A percentile compares a stretch with the other conserved stretches of the same genome.
These are phyloP conservation scores for Eudyptes chrysolophus DNA, from an alignment of 2,113 vertebrate genomes.

Conservation along the genomic window DNA sequence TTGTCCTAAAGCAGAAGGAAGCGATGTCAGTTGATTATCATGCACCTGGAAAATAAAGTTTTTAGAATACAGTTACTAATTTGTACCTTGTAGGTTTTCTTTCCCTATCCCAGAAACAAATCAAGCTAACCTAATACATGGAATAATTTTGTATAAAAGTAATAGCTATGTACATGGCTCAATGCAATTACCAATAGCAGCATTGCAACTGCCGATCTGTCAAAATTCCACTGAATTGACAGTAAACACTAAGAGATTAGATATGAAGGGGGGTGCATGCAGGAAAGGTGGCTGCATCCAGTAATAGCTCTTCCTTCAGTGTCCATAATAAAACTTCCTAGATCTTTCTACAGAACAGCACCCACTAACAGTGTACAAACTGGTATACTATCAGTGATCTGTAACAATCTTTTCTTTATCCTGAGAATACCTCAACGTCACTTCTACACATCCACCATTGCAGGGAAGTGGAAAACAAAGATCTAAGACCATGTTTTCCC, in stretches of 20 bases:
- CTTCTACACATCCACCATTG: not conserved
- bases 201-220: not conserved
- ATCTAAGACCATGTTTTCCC: rapidly evolving
- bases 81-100: not conserved
- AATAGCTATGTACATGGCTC: not conserved
- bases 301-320: not conserved
- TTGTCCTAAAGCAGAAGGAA: slow-evolving; percentile 85
- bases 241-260: not conserved
- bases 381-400: rapidly evolving
- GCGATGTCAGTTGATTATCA: slow-evolving; percentile 87
- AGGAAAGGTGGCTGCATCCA: not conserved
- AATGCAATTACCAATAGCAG: not conserved
- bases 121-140: not conserved
- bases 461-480: not conserved
- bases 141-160: not conserved
- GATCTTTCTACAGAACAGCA: not conserved
- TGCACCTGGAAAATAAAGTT: slow-evolving; percentile 82
- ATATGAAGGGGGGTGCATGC: no score
- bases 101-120: not conserved
- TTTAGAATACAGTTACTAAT: not conserved
- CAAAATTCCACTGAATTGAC: not conserved
- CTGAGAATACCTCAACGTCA: not conserved
- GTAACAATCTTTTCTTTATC: not conserved
- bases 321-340: not conserved
- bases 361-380: rapidly evolving